Evolutionary conservation across 64 coral and sea anemone species (phyloP).

Genomic region (Orbicella faveolata): DNA sequence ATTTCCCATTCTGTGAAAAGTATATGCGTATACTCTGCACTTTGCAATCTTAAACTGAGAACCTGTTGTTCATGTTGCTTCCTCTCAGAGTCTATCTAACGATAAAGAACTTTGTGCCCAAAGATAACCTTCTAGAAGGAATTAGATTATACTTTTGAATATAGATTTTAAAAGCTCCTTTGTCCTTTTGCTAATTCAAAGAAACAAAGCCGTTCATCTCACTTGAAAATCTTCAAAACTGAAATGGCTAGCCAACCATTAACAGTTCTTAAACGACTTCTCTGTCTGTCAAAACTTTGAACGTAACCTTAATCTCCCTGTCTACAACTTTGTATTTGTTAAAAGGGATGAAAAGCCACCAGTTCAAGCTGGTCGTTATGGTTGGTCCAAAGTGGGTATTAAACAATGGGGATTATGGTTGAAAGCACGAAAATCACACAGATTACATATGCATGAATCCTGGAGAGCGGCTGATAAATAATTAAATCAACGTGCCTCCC

Average conservation of each 20-base stretch:
- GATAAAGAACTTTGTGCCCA: too few relatives aligned
- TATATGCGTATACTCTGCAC: too few relatives aligned
- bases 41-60: too few relatives aligned
- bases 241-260: not conserved
- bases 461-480: constrained; percentile 6
- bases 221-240: not conserved
- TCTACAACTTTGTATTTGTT: too few relatives aligned
- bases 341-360: too few relatives aligned
- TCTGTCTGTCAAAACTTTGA: too few relatives aligned
- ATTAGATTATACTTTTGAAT: not conserved
- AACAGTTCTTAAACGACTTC: not conserved
- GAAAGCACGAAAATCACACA: not conserved
- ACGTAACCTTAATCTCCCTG: too few relatives aligned
- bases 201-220: not conserved
- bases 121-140: not conserved
- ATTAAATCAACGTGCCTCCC: constrained; percentile 10
- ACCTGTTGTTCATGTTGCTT: too few relatives aligned
- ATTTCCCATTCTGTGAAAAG: too few relatives aligned
- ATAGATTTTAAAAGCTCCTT: not conserved
- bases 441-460: not conserved
- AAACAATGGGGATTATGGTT: not conserved
- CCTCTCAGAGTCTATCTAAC: too few relatives aligned
- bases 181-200: not conserved
- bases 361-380: too few relatives aligned
- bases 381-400: too few relatives aligned